Evolutionary conservation across 2,888 invertebrate species (phyloP).

Genomic region (Thysanoteuthis rhombus): DNA sequence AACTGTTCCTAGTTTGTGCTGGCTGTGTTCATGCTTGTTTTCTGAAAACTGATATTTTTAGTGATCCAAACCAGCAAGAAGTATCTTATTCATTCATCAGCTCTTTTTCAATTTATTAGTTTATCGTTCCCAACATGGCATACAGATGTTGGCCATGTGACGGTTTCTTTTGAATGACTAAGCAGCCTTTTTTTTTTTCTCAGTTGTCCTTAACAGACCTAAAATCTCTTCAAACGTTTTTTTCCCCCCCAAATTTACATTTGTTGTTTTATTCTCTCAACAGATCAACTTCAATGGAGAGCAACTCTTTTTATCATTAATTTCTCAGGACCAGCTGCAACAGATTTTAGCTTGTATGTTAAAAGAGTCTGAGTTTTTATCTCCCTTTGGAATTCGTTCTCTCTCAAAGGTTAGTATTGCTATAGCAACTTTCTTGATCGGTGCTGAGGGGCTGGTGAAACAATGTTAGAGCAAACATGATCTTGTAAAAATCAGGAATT

Average conservation of each 20-base stretch:
- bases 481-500: neutral
- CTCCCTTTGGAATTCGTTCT: conserved; percentile 62
- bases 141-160: too few relatives aligned
- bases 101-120: too few relatives aligned
- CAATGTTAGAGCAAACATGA: neutral
- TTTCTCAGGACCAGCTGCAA: conserved; percentile 48
- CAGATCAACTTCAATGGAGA: conserved; percentile 21
- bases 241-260: neutral
- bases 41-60: too few relatives aligned
- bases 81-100: too few relatives aligned
- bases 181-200: too few relatives aligned
- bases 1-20: too few relatives aligned
- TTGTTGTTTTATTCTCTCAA: neutral
- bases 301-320: conserved; percentile 48
- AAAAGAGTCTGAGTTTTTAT: conserved; percentile 61
- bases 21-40: too few relatives aligned
- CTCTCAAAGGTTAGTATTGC: conserved; percentile 61
- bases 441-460: neutral
- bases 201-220: neutral
- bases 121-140: too few relatives aligned
- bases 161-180: too few relatives aligned
- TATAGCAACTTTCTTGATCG: neutral
- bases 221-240: neutral
- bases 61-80: too few relatives aligned
- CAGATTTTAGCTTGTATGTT: conserved; percentile 52